Conservation (phyloP, 1,140 invertebrate genomes). For the Lerema accius region DNA sequence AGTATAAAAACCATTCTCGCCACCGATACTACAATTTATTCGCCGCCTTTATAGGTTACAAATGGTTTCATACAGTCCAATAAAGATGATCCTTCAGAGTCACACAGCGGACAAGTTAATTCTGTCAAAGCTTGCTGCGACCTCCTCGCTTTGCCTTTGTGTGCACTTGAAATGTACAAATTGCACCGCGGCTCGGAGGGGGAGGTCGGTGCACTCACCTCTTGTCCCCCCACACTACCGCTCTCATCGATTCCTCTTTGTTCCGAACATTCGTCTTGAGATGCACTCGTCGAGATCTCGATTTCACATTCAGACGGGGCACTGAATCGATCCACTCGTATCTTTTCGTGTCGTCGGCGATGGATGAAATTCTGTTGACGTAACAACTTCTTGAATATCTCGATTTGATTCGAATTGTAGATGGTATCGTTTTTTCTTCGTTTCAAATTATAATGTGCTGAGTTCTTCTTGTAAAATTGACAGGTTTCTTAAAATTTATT, state of each 20-base stretch:
- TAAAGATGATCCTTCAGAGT: conserved; percentile 68
- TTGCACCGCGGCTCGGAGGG: conserved; percentile 69
- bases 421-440: conserved; percentile 24
- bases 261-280: conserved; percentile 76
- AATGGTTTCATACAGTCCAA: conserved; percentile 49
- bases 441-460: background rate
- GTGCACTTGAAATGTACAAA: conserved; percentile 82
- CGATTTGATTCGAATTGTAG: conserved; percentile 39
- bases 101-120: conserved; percentile 78
- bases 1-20: no score
- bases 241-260: conserved; percentile 78
- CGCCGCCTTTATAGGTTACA: background rate
- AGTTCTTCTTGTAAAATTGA: background rate
- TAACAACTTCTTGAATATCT: conserved; percentile 45
- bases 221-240: conserved; percentile 54
- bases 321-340: conserved; percentile 61
- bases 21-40: no score
- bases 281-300: conserved; percentile 70
- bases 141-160: conserved; percentile 77
- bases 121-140: conserved; percentile 78
- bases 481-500: no score
- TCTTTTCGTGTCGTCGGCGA: conserved; percentile 48
- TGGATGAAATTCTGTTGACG: conserved; percentile 56
- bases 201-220: conserved; percentile 70
- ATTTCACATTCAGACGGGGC: conserved; percentile 68